Percentiles rank a stretch among this genome's conserved stretches.
Conservation (phyloP, 2,888 invertebrate genomes). For the Drosophila peninsularis region DNA sequence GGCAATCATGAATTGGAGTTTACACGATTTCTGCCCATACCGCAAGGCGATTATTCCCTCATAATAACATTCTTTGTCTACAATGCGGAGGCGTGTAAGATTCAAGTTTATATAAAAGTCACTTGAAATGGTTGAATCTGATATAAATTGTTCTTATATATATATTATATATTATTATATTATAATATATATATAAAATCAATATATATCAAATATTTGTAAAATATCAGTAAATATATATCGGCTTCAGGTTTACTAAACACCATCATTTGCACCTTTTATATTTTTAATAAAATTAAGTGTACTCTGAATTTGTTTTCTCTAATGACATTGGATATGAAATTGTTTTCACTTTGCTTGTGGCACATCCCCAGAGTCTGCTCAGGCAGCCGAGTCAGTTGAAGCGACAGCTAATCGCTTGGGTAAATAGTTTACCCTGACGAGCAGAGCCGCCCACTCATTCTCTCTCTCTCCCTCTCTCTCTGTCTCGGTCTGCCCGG, state of each 20-base stretch:
- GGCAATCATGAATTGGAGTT: conserved; percentile 4
- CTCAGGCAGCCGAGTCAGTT: conserved; percentile 47
- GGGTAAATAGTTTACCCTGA: conserved; percentile 64
- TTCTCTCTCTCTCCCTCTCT: conserved; percentile 17
- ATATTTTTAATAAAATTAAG: conserved; percentile 58
- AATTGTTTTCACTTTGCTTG: conserved; percentile 23
- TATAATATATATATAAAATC: too few relatives aligned
- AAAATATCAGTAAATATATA: not conserved
- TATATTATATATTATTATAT: too few relatives aligned
- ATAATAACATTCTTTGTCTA: accelerated
- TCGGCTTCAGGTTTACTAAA: too few relatives aligned
- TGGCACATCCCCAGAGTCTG: conserved; percentile 52
- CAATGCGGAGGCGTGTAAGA: not conserved
- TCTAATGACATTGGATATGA: conserved; percentile 72
- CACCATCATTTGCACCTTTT: too few relatives aligned
- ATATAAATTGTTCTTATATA: too few relatives aligned
- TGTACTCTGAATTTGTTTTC: conserved; percentile 39
- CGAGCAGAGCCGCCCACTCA: conserved; percentile 11
- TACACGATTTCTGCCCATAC: conserved; percentile 3
- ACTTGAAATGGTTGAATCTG: not conserved
- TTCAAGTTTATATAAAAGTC: not conserved
- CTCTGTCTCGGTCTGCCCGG: conserved; percentile 2
- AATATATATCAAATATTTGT: not conserved
- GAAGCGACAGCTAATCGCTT: conserved; percentile 75
- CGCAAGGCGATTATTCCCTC: conserved; percentile 26